Percentiles rank a stretch among this genome's conserved stretches.
Conservation (phyloP, 2,888 invertebrate genomes). For the Catocala fraxini region DNA sequence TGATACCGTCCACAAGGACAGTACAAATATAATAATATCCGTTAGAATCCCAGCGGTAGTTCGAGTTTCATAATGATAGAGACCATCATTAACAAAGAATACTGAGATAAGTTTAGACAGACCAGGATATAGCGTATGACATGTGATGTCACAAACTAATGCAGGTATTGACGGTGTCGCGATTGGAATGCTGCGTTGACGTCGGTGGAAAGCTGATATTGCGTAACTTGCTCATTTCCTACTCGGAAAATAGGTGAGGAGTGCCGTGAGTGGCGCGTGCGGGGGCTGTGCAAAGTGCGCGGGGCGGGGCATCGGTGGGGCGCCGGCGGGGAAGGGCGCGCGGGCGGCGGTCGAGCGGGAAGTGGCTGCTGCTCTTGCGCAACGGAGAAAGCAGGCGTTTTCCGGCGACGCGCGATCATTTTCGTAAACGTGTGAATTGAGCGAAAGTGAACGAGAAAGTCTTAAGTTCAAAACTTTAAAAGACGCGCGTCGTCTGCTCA, state of each 20-base stretch:
- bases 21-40: no score
- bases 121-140: conserved; percentile 10
- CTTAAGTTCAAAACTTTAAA: conserved; percentile 42
- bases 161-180: conserved; percentile 36
- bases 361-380: conserved; percentile 78
- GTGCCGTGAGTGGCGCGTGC: conserved; percentile 55
- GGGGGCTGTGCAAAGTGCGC: conserved; percentile 32
- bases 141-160: conserved; percentile 48
- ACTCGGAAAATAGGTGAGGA: conserved; percentile 82
- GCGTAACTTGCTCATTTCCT: conserved; percentile 77
- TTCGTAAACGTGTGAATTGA: conserved; percentile 86
- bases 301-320: conserved; percentile 25
- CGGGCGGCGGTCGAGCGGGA: conserved; percentile 66
- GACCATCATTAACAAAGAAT: no score
- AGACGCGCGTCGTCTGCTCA: conserved; percentile 18
- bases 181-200: conserved; percentile 61
- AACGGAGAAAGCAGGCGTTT: conserved; percentile 83
- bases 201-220: conserved; percentile 73
- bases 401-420: conserved; percentile 83
- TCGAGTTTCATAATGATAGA: no score
- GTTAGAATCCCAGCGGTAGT: no score
- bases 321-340: conserved; percentile 36
- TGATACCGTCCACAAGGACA: no score
- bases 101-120: background rate
- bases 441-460: conserved; percentile 84